Percentiles rank a stretch among this genome's conserved stretches.
phyloP scores from a whole-genome alignment of 2,113 vertebrate genomes.

The Hydrochoerus hydrochaeris region DNA sequence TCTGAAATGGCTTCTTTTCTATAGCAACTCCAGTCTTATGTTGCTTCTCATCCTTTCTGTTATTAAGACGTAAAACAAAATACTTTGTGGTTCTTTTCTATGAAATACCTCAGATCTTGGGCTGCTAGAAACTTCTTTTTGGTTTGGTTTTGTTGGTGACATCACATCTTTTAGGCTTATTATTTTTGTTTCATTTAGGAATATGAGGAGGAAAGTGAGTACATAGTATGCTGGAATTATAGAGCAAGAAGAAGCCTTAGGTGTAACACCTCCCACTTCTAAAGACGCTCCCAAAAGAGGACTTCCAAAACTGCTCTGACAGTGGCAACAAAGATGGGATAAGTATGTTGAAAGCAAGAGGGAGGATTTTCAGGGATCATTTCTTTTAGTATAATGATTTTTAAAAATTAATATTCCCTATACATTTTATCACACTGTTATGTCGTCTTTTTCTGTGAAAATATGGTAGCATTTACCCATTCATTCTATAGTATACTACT shows the following conservation, averaged over 20 bases:
- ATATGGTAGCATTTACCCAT: neutral
- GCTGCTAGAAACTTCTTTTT: neutral
- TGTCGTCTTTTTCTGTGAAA: slow-evolving; percentile 31
- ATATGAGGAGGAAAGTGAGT: neutral
- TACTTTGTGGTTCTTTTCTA: neutral
- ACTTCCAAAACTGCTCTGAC: neutral
- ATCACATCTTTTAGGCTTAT: neutral
- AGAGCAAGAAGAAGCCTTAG: neutral
- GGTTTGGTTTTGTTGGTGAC: neutral
- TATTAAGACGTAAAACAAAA: slow-evolving; percentile 15
- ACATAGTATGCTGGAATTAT: neutral
- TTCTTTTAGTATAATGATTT: neutral
- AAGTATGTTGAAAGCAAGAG: neutral
- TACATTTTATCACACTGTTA: neutral
- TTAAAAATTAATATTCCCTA: neutral
- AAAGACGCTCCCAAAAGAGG: neutral
- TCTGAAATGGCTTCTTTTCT: slow-evolving; percentile 1
- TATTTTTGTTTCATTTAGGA: neutral
- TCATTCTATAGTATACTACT: neutral
- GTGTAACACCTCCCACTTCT: neutral
- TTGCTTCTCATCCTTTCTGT: neutral
- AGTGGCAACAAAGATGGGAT: neutral
- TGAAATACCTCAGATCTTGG: neutral
- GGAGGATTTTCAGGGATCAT: neutral
- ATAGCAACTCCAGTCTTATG: neutral